Percentiles rank a stretch among this genome's conserved stretches.
Conservation (phyloP, 2,888 invertebrate genomes). For the Eristalinus aeneus region DNA sequence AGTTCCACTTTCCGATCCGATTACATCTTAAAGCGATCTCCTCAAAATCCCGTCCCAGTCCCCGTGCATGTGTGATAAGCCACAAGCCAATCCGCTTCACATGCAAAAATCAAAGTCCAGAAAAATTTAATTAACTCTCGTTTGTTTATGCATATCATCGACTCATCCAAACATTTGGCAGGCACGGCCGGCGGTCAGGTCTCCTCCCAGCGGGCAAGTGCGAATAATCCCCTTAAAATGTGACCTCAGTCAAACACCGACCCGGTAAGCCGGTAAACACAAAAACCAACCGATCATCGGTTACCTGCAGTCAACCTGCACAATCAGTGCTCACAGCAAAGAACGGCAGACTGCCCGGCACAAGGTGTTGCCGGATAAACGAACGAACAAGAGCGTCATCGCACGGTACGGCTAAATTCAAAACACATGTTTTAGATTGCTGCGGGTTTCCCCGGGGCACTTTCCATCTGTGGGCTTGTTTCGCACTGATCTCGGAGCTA, state of each 20-base stretch:
- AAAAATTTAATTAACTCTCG: conserved; percentile 66
- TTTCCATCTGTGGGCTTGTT: conserved; percentile 52
- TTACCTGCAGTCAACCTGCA: background rate
- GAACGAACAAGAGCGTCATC: background rate
- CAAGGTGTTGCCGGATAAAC: background rate
- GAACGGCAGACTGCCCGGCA: background rate
- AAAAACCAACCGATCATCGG: conserved; percentile 18
- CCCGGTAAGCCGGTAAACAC: conserved; percentile 44
- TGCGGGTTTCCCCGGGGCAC: conserved; percentile 55
- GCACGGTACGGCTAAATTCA: conserved; percentile 48
- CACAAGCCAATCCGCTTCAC: conserved; percentile 1
- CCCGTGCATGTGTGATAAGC: conserved; percentile 31
- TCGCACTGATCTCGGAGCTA: conserved; percentile 1
- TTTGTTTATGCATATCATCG: conserved; percentile 69
- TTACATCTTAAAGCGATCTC: conserved; percentile 28
- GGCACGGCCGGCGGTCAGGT: background rate
- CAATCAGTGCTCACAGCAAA: background rate
- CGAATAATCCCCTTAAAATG: conserved; percentile 67
- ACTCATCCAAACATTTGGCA: conserved; percentile 62
- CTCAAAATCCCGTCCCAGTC: conserved; percentile 2
- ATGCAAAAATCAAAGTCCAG: background rate
- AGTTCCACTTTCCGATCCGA: conserved; percentile 53
- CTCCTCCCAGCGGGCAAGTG: conserved; percentile 40
- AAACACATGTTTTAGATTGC: conserved; percentile 70
- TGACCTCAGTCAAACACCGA: conserved; percentile 52